These are phyloP conservation scores for Protonemura montana DNA, from an alignment of 2,888 invertebrate genomes.

Conservation along the genomic window DNA sequence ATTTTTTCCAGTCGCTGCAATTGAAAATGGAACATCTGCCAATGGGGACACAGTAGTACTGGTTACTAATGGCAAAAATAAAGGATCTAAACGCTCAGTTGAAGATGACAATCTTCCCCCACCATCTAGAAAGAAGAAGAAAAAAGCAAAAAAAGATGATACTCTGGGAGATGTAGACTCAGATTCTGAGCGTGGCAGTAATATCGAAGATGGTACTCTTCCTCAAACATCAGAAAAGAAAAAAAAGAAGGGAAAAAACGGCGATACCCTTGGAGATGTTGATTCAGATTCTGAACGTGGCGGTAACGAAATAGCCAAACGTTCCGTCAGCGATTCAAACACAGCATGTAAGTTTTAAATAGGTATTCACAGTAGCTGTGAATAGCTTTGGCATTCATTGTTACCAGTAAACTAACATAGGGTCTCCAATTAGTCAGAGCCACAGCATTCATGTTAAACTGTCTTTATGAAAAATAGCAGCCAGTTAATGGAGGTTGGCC, in stretches of 20 bases:
- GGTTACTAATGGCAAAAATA: background rate
- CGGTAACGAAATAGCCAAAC: slow-evolving; percentile 5
- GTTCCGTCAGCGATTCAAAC: slow-evolving; percentile 8
- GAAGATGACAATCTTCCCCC: slow-evolving; percentile 45
- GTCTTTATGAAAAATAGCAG: too few species aligned
- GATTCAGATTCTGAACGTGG: slow-evolving; percentile 53
- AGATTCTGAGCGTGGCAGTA: slow-evolving; percentile 53
- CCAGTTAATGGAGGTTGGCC: too few species aligned
- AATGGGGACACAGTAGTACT: background rate
- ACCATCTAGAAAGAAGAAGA: slow-evolving; percentile 54
- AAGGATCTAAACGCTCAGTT: slow-evolving; percentile 19
- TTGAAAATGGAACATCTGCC: background rate
- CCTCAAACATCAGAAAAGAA: slow-evolving; percentile 53
- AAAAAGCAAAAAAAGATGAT: slow-evolving; percentile 54
- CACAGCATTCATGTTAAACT: too few species aligned
- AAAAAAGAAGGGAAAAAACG: slow-evolving; percentile 54
- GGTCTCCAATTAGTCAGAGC: too few species aligned
- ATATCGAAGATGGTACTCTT: slow-evolving; percentile 8
- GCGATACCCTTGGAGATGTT: slow-evolving; percentile 54
- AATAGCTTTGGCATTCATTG: too few species aligned
- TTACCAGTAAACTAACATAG: too few species aligned
- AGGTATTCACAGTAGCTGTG: too few species aligned
- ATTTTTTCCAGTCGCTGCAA: background rate
- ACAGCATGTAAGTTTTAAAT: slow-evolving; percentile 39
- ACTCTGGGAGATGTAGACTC: slow-evolving; percentile 54